Conservation (phyloP, 64 coral and sea anemone genomes). For the Trachythela sp. region DNA sequence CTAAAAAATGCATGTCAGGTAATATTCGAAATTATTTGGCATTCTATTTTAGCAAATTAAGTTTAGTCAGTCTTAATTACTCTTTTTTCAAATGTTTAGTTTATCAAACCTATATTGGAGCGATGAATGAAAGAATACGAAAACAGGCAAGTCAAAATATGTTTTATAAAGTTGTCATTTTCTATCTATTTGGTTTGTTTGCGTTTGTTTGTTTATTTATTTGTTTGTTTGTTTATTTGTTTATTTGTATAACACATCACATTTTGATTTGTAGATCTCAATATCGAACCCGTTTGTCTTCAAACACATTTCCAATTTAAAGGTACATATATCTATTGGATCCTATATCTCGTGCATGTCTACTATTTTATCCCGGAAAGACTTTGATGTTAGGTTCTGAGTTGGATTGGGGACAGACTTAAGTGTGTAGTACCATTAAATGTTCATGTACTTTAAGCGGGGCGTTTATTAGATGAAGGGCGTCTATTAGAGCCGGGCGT, state of each 20-base stretch:
- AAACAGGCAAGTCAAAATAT: constrained; percentile 63
- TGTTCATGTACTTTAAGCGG: neutral
- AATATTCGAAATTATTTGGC: neutral
- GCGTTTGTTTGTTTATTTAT: neutral
- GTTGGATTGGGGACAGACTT: too few relatives aligned
- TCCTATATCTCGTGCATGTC: too few relatives aligned
- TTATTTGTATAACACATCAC: neutral
- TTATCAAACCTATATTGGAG: constrained; percentile 97
- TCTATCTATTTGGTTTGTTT: neutral
- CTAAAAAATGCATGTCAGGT: constrained; percentile 99
- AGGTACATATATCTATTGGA: constrained; percentile 50
- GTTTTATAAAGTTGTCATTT: neutral
- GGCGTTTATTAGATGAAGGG: too few relatives aligned
- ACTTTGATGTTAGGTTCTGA: too few relatives aligned
- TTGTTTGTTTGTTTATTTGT: neutral
- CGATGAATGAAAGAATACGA: constrained; percentile 98
- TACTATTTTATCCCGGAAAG: too few relatives aligned
- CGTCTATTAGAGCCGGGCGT: too few relatives aligned
- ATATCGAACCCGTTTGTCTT: constrained; percentile 99
- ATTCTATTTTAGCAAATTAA: too few relatives aligned
- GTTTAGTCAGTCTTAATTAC: too few relatives aligned
- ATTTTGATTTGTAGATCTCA: constrained; percentile 65
- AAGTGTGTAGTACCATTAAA: neutral
- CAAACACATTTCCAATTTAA: constrained; percentile 99
- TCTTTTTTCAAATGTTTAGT: constrained; percentile 49